Conservation (phyloP, 2,888 invertebrate genomes). For the Eilema depressum region DNA sequence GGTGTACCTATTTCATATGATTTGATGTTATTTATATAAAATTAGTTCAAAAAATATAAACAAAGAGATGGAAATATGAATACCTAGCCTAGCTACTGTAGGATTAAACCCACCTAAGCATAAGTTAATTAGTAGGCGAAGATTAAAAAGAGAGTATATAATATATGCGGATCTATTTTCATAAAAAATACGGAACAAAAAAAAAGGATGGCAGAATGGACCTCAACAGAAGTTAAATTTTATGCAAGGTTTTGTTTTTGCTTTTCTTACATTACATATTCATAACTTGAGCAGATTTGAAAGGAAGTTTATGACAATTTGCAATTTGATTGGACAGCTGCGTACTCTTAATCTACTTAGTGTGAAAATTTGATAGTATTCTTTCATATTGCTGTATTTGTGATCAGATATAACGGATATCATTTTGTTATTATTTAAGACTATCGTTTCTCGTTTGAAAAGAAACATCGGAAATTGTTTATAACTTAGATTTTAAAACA, state of each 20-base stretch:
- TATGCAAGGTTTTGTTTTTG: not conserved
- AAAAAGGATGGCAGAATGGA: not conserved
- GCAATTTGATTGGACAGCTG: not conserved
- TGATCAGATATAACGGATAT: not conserved
- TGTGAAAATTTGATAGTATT: too few relatives aligned
- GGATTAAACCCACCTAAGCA: not conserved
- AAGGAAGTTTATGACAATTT: not conserved
- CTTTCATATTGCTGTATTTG: not conserved
- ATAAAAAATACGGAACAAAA: too few relatives aligned
- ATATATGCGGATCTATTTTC: too few relatives aligned
- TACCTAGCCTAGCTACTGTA: not conserved
- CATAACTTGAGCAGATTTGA: not conserved
- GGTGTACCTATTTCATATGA: not conserved
- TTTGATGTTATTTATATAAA: not conserved
- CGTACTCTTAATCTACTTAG: too few relatives aligned
- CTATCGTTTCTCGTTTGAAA: too few relatives aligned
- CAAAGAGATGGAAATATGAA: not conserved
- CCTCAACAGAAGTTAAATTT: not conserved
- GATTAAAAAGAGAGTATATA: not conserved
- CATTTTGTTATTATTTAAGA: not conserved
- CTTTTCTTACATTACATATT: not conserved
- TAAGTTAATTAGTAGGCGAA: not conserved
- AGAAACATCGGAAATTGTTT: too few relatives aligned
- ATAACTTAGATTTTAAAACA: too few relatives aligned
- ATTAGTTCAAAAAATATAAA: not conserved